These are phyloP conservation scores for Anthopleura sola DNA, from an alignment of 64 coral and sea anemone species.

Conservation along the genomic window DNA sequence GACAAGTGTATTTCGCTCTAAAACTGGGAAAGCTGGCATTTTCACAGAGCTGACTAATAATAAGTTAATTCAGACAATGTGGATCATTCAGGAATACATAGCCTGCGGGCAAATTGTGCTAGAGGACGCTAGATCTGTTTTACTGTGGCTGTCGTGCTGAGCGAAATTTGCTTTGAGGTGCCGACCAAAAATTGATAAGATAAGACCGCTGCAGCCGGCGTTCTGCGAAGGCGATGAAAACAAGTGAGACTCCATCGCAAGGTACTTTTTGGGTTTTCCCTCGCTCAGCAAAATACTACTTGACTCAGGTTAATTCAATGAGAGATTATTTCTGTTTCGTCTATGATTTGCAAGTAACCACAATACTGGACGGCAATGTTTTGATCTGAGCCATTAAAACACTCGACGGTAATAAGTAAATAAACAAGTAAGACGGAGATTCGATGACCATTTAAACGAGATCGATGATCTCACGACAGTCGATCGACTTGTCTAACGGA, in stretches of 20 bases:
- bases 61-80: constrained; percentile 14
- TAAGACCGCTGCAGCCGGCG: not conserved
- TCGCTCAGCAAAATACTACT: not conserved
- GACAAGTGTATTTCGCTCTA: not conserved
- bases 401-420: constrained; percentile 18
- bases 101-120: constrained; percentile 3
- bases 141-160: constrained; percentile 8
- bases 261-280: not conserved
- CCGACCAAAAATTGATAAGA: constrained; percentile 16
- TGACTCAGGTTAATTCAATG: constrained; percentile 2
- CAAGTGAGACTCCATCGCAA: not conserved
- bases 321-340: not conserved
- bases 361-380: constrained; percentile 11
- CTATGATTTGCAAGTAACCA: constrained; percentile 3
- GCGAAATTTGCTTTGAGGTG: constrained; percentile 20
- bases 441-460: constrained; percentile 22
- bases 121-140: constrained; percentile 17
- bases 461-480: not conserved
- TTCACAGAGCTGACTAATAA: not conserved
- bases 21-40: not conserved
- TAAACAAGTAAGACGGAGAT: not conserved
- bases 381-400: constrained; percentile 4
- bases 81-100: constrained; percentile 4
- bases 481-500: not conserved
- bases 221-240: not conserved